These are phyloP conservation scores for Amphipoea lucens DNA, from an alignment of 2,888 invertebrate genomes.

Conservation along the genomic window DNA sequence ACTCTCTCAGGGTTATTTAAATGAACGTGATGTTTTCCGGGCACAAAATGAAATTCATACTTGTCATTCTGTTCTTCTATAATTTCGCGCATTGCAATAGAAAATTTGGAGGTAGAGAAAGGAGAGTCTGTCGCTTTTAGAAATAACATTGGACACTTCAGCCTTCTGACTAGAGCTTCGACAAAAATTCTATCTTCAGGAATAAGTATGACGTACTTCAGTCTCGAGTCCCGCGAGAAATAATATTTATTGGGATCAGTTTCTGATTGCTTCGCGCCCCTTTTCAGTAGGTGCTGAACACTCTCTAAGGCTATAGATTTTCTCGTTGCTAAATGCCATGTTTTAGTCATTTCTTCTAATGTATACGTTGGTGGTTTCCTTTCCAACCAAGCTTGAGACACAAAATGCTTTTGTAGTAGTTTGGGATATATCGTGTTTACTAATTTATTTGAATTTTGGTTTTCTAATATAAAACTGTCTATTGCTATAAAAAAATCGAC, in stretches of 20 bases:
- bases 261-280: conserved; percentile 90
- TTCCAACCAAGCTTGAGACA: conserved; percentile 75
- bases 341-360: conserved; percentile 91
- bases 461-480: conserved; percentile 85
- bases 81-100: conserved; percentile 89
- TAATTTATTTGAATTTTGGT: conserved; percentile 81
- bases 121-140: conserved; percentile 90
- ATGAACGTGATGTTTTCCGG: conserved; percentile 94
- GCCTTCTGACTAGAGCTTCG: conserved; percentile 88
- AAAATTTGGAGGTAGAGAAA: conserved; percentile 89
- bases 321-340: conserved; percentile 88
- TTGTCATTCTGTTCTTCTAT: conserved; percentile 88
- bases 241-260: conserved; percentile 90
- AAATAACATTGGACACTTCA: conserved; percentile 92
- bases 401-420: conserved; percentile 86
- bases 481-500: conserved; percentile 90
- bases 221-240: conserved; percentile 92
- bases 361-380: conserved; percentile 91
- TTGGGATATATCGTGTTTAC: conserved; percentile 78
- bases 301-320: conserved; percentile 90
- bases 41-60: conserved; percentile 91
- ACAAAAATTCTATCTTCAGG: conserved; percentile 89
- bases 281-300: conserved; percentile 88
- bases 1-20: conserved; percentile 92
- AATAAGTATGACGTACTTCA: conserved; percentile 89